Evolutionary conservation across 1,140 invertebrate species (phyloP).

Genomic region (Galendromus occidentalis): DNA sequence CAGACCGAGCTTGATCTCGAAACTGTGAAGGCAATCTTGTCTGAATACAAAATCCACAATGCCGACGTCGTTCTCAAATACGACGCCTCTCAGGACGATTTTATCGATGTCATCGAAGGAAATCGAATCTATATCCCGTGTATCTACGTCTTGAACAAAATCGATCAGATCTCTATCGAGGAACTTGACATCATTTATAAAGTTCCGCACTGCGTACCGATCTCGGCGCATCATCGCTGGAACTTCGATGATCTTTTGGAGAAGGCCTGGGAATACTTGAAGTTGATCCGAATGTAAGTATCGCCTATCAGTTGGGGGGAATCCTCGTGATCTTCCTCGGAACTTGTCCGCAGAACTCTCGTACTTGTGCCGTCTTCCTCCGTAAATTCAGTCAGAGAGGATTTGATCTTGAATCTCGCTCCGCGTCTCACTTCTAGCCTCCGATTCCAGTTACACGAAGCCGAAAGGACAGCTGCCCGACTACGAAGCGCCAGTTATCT

Average conservation of each 20-base stretch:
- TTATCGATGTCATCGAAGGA: conserved; percentile 97
- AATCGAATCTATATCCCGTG: conserved; percentile 95
- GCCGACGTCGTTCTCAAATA: conserved; percentile 84
- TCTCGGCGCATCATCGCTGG: conserved; percentile 99
- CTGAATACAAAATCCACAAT: conserved; percentile 97
- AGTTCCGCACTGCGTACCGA: conserved; percentile 96
- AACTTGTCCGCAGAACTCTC: background rate
- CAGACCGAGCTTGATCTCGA: conserved; percentile 91
- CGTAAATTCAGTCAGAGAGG: background rate
- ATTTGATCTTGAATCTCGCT: background rate
- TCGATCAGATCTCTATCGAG: conserved; percentile 48
- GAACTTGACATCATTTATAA: conserved; percentile 97
- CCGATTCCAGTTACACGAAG: conserved; percentile 64
- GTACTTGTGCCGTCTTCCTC: background rate
- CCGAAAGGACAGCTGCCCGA: conserved; percentile 98
- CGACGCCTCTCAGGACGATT: conserved; percentile 88
- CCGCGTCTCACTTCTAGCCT: background rate
- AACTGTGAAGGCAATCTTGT: conserved; percentile 82
- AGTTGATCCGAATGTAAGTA: conserved; percentile 75
- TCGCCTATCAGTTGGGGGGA: background rate
- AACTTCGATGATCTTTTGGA: conserved; percentile 98
- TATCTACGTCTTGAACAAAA: conserved; percentile 97
- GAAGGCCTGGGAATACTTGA: conserved; percentile 97
- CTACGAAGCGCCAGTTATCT: conserved; percentile 84
- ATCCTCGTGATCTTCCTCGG: background rate